A percentile compares a stretch with the other conserved stretches of the same genome.
These are phyloP conservation scores for Drosophila greeni DNA, from an alignment of 2,888 invertebrate species.

Conservation along the genomic window DNA sequence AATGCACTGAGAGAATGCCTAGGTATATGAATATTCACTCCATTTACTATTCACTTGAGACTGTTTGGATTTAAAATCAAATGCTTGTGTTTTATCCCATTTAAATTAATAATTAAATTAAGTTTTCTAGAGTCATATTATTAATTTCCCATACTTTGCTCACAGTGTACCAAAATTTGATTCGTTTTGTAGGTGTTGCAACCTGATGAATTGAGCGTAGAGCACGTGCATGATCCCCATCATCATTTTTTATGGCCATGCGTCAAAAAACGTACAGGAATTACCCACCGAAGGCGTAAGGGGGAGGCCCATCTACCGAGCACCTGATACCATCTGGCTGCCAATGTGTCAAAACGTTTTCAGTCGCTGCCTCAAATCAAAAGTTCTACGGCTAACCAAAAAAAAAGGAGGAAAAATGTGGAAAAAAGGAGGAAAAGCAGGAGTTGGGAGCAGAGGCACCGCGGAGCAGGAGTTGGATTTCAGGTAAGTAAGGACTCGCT, in stretches of 20 bases:
- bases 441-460: neutral
- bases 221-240: conserved; percentile 70
- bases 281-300: conserved; percentile 16
- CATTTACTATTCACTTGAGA: too few relatives aligned
- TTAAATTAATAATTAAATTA: neutral
- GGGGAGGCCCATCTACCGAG: neutral
- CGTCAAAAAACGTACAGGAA: conserved; percentile 61
- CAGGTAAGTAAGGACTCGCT: conserved; percentile 33
- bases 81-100: neutral
- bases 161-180: conserved; percentile 7
- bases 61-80: neutral
- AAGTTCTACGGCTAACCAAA: conserved; percentile 23
- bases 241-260: conserved; percentile 68
- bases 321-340: conserved; percentile 18
- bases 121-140: rapidly evolving
- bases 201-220: conserved; percentile 68
- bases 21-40: too few relatives aligned
- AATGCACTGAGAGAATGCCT: neutral
- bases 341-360: conserved; percentile 65
- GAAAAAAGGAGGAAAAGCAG: neutral
- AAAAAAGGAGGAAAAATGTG: neutral
- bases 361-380: conserved; percentile 49
- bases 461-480: conserved; percentile 22
- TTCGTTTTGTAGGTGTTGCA: conserved; percentile 54
- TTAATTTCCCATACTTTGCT: too few relatives aligned